Base-by-base conservation (phyloP, 1,140 invertebrate genomes). In the Armadillidium nasatum region DNA sequence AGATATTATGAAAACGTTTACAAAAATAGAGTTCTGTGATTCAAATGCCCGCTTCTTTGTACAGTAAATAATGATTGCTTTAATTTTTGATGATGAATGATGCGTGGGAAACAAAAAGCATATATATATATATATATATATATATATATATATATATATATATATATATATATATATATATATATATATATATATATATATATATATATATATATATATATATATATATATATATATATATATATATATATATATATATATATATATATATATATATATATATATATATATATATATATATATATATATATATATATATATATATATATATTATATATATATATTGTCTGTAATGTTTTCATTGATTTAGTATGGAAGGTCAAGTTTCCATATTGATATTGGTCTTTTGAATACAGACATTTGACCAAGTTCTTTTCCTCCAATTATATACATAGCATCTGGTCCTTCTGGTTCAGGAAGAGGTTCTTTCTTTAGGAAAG, bases 381-480 rank as follows among this genome's bases (percentile, higher is more conserved):
- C 74, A 45, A 76, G 44, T 71, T 76, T 76, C 74, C 74, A 76
- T 68, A 76, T 44, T 22, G 74, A 76, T 43, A 76, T 50, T 21
- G 74, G 74, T 44, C 74, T 44, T 50, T 71, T 76, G 10, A 70
- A 70, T 43, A 76, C 74, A 10, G 74, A 66, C 21, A 76, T 23
- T 54, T 76, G 74, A 50, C 74, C 74, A 33, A 66, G 45, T 50
- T 76, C 74, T 71, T 76, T 76, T n/a, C 74, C 74, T 7, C 74
- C 74, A 45, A 76, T 71, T 33, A 80, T 76, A 44, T 78, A 80
- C 79, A 80, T 80, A 33, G 77, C 79, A 68, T 69, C 78, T 4
- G 79, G 79, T 6, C 74, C 60, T 10, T 50, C 46, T n/a, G 77
- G 21, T 19, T 80, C 72, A 11, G 54, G 73, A 7, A 33, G 10